Evolutionary conservation across 2,797 vertebrate species (phyloP).

Genomic region (Acanthornis magna): DNA sequence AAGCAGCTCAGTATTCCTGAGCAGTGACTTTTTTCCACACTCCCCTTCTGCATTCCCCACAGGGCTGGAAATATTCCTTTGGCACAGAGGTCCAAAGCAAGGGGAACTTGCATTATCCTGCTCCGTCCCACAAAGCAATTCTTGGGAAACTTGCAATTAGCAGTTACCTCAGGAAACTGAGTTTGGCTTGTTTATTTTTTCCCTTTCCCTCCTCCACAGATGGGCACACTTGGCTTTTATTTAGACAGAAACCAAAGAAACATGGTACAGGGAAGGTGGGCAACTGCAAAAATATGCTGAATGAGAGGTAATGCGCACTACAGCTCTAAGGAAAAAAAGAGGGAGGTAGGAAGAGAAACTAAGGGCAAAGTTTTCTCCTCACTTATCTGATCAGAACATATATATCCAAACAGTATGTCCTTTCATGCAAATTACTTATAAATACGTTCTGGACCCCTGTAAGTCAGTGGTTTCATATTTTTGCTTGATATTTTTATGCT

Average conservation of each 20-base stretch:
- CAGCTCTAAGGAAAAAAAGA: background rate
- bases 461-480: background rate
- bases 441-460: background rate
- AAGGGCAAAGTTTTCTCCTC: background rate
- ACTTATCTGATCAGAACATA: background rate
- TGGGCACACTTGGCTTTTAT: background rate
- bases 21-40: background rate
- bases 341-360: background rate
- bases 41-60: background rate
- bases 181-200: background rate
- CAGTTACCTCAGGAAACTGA: background rate
- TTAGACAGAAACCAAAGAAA: background rate
- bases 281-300: background rate
- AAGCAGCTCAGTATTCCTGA: background rate
- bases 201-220: background rate
- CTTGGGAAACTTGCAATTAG: background rate
- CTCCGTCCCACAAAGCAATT: background rate
- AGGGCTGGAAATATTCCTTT: background rate
- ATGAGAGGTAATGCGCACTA: background rate
- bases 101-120: background rate
- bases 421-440: background rate
- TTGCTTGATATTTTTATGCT: background rate
- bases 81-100: background rate
- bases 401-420: background rate
- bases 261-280: background rate